These are phyloP conservation scores for Steatocranus sp. DNA, from an alignment of 2,797 vertebrate species.

Conservation along the genomic window DNA sequence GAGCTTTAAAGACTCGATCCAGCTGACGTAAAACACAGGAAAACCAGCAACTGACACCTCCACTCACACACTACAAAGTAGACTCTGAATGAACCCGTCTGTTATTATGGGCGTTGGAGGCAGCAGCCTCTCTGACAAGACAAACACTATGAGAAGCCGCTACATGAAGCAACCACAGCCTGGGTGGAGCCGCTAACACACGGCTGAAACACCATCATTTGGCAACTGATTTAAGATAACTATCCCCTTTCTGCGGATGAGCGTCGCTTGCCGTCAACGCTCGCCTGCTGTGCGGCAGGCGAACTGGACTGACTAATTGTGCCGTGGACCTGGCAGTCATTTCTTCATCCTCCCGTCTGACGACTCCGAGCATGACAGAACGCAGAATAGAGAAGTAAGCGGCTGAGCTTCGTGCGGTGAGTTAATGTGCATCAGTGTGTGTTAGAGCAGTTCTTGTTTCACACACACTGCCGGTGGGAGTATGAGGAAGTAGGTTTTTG, in stretches of 20 bases:
- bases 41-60: background rate
- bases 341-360: background rate
- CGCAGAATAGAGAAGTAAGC: conserved; percentile 47
- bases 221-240: conserved; percentile 46
- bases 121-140: conserved; percentile 10
- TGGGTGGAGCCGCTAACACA: conserved; percentile 57
- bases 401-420: background rate
- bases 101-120: conserved; percentile 39
- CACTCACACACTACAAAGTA: background rate
- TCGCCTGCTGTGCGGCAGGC: background rate
- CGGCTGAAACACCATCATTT: conserved; percentile 55
- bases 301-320: conserved; percentile 10
- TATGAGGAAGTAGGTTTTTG: conserved; percentile 72
- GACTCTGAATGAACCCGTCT: conserved; percentile 13
- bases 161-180: conserved; percentile 54
- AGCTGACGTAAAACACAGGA: background rate
- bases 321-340: background rate
- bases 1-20: background rate
- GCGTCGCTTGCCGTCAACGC: background rate
- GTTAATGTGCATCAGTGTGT: background rate
- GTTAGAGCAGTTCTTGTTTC: conserved; percentile 63
- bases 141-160: conserved; percentile 19
- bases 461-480: conserved; percentile 40
- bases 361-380: background rate
- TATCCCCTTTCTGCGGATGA: background rate